A percentile compares a stretch with the other conserved stretches of the same genome.
Conservation (phyloP, 2,888 invertebrate species). For the Cylindroiulus punctatus region DNA sequence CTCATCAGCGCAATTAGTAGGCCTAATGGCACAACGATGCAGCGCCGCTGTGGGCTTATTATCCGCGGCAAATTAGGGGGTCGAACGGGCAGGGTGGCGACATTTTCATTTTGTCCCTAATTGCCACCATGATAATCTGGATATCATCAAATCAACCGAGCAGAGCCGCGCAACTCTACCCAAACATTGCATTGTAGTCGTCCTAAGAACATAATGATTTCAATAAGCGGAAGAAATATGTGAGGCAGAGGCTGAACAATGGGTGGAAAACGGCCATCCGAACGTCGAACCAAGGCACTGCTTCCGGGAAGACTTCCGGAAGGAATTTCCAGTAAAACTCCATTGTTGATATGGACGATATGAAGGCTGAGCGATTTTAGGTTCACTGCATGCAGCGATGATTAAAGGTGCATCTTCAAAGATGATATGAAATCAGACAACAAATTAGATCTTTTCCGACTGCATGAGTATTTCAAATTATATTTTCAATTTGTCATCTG, state of each 20-base stretch:
- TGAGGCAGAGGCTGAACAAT: neutral
- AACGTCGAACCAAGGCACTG: neutral
- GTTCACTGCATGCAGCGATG: too few species aligned
- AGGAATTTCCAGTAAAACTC: too few species aligned
- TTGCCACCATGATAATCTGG: constrained; percentile 18
- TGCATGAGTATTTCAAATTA: too few species aligned
- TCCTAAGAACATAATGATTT: neutral
- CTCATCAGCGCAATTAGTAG: constrained; percentile 46
- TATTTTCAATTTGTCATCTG: too few species aligned
- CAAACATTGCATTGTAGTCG: neutral
- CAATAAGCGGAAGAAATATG: constrained; percentile 1
- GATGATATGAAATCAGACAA: too few species aligned
- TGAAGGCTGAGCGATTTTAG: too few species aligned
- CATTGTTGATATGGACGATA: too few species aligned
- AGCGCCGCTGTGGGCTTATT: constrained; percentile 18
- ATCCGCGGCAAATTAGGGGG: neutral
- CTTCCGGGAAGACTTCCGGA: neutral
- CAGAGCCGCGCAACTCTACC: neutral
- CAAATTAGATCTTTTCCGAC: too few species aligned
- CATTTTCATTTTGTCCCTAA: constrained; percentile 8
- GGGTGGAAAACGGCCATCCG: neutral
- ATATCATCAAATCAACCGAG: constrained; percentile 6
- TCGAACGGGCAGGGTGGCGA: neutral
- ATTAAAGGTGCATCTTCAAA: too few species aligned
- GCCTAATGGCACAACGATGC: neutral